phyloP scores from a whole-genome alignment of 2,797 vertebrate species.

The Cyprinella venusta region DNA sequence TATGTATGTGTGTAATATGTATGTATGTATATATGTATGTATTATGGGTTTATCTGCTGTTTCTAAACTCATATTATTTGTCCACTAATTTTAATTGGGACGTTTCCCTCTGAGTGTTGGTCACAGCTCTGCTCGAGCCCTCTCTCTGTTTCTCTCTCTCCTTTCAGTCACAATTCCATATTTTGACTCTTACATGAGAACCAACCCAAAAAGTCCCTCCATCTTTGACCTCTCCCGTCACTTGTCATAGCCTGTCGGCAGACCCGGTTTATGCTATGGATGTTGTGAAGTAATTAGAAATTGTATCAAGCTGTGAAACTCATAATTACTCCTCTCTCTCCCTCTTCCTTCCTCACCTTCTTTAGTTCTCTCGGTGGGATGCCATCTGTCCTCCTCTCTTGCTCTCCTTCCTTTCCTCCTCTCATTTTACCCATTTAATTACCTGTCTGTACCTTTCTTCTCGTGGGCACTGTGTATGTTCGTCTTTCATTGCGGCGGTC shows the following conservation, averaged over 20 bases:
- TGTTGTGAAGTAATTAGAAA: constrained; percentile 60
- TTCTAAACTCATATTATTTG: not conserved
- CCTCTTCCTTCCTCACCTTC: constrained; percentile 44
- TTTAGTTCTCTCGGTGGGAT: constrained; percentile 54
- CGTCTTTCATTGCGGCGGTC: constrained; percentile 13
- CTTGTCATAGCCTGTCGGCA: constrained; percentile 23
- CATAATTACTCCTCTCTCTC: constrained; percentile 59
- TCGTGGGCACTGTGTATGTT: constrained; percentile 17
- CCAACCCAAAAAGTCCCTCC: constrained; percentile 40
- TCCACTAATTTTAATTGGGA: not conserved
- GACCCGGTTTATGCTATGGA: constrained; percentile 40
- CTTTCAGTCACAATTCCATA: not conserved
- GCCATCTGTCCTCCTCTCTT: constrained; percentile 55
- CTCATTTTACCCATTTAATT: constrained; percentile 46
- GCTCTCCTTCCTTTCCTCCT: constrained; percentile 11
- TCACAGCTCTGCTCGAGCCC: not conserved
- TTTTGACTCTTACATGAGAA: not conserved
- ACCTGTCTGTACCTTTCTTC: constrained; percentile 39
- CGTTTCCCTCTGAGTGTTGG: not conserved
- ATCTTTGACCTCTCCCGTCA: constrained; percentile 46
- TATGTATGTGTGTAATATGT: too few species aligned
- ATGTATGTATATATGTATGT: too few species aligned
- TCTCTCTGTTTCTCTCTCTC: not conserved
- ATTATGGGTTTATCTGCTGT: not conserved
- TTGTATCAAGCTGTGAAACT: constrained; percentile 60